Evolutionary conservation across 2,797 vertebrate species (phyloP).

Genomic region (Menidia menidia): DNA sequence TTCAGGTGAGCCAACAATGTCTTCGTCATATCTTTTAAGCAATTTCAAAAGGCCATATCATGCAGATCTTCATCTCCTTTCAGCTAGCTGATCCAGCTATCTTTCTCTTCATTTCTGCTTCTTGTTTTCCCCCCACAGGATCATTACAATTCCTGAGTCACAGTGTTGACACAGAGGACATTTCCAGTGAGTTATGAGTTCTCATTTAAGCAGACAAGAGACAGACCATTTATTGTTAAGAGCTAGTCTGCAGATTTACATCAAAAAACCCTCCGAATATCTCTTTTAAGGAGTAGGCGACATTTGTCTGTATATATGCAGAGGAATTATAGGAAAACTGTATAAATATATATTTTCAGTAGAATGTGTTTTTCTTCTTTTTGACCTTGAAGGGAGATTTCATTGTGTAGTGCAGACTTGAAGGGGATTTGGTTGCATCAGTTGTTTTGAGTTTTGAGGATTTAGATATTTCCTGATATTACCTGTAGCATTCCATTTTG

Average conservation of each 20-base stretch:
- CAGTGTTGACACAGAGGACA: neutral
- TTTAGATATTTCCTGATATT: slow-evolving; percentile 41
- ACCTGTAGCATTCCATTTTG: slow-evolving; percentile 46
- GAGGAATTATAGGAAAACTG: slow-evolving; percentile 13
- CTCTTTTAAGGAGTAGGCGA: slow-evolving; percentile 43
- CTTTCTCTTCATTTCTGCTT: neutral
- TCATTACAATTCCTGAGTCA: slow-evolving; percentile 80
- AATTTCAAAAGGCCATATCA: neutral
- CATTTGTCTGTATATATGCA: slow-evolving; percentile 18
- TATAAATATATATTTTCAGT: slow-evolving; percentile 18
- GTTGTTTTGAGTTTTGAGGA: slow-evolving; percentile 39
- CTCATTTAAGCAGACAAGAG: slow-evolving; percentile 5
- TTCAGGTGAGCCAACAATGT: slow-evolving; percentile 86
- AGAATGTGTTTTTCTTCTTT: slow-evolving; percentile 9
- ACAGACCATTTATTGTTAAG: slow-evolving; percentile 11
- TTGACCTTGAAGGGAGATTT: slow-evolving; percentile 36
- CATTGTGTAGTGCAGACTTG: slow-evolving; percentile 34
- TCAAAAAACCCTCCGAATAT: slow-evolving; percentile 25
- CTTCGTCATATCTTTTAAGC: neutral
- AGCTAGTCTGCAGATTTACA: slow-evolving; percentile 20
- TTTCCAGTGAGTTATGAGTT: slow-evolving; percentile 15
- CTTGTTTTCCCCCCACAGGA: slow-evolving; percentile 67
- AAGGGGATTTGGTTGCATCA: slow-evolving; percentile 46
- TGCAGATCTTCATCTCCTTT: neutral
- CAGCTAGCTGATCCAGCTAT: too few relatives aligned